A percentile compares a stretch with the other conserved stretches of the same genome.
These are phyloP conservation scores for Trichopoda pennipes DNA, from an alignment of 2,888 invertebrate species.

Conservation along the genomic window DNA sequence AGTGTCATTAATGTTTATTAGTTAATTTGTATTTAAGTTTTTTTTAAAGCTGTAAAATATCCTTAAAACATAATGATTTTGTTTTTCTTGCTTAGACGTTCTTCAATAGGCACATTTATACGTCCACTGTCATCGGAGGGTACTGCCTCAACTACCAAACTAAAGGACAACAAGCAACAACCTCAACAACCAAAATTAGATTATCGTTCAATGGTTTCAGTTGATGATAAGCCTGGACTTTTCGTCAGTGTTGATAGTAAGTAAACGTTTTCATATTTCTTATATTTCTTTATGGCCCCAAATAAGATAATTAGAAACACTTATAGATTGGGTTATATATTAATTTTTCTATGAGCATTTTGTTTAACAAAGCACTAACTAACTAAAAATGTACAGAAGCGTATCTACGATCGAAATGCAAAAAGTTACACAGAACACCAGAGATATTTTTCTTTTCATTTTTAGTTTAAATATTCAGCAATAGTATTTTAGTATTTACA, in stretches of 20 bases:
- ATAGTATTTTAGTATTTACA: too few species aligned
- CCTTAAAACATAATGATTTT: background rate
- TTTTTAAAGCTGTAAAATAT: conserved; percentile 11
- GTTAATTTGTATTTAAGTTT: background rate
- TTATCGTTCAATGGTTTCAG: conserved; percentile 95
- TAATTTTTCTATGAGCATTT: background rate
- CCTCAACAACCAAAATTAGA: conserved; percentile 90
- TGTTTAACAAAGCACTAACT: too few species aligned
- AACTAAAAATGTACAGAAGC: too few species aligned
- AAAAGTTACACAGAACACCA: too few species aligned
- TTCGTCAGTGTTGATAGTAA: conserved; percentile 97
- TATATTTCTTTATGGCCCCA: background rate
- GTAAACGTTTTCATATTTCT: conserved; percentile 79
- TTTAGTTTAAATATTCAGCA: too few species aligned
- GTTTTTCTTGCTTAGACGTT: conserved; percentile 84
- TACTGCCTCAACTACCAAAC: conserved; percentile 82
- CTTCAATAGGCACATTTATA: conserved; percentile 92
- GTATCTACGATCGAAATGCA: too few species aligned
- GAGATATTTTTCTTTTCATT: too few species aligned
- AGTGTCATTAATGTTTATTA: conserved; percentile 22
- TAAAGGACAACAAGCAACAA: conserved; percentile 84
- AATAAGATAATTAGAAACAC: background rate
- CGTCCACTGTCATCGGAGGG: conserved; percentile 87
- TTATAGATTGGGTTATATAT: background rate
- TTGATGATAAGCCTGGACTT: conserved; percentile 96